Base-by-base conservation (phyloP, 2,797 vertebrate genomes). In the Schizothorax lantsangensis region DNA sequence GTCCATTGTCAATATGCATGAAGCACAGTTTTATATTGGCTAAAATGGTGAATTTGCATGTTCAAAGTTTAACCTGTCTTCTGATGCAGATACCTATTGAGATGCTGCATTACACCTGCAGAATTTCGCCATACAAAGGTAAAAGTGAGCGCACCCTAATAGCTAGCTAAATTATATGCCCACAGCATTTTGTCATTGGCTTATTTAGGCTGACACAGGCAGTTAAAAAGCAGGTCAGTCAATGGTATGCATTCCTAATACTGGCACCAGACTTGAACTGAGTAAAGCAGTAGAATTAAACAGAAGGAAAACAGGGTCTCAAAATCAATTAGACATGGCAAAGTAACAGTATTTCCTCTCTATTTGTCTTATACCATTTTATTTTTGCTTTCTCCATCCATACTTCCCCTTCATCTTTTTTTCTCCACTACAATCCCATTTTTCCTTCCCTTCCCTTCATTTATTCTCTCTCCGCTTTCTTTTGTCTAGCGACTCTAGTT, bases 401-500 rank as follows among this genome's bases (percentile, higher is more conserved):
- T 79, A n/a, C 21, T 10, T 52, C 19, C 26, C 33, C 40, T 15
- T 45, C 21, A 5, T 77, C 14, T 8, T 30, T 64, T 49, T 66
- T 71, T 38, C 26, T 43, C 52, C 30, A 62, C 54, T 33, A 72
- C 30, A 36, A 40, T 52, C 26, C 74, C 33, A 47, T n/a, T 64
- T 47, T 47, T 43, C 73, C 7, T 40, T 43, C n/a, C 73, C 7
- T 40, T 43, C n/a, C 30, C 47, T 52, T 78, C 4, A 62, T 75
- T 66, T 81, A 78, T 74, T 66, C 57, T 38, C 17, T 62, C 30
- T 78, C 47, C 30, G 4, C n/a, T 80, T 69, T 86, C 78, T 81
- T 74, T 81, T 73, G 64, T 72, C 59, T 64, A 86, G 52, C 47
- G 33, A 69, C 81, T 62, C 84, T 33, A 77, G 91, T 90, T 91